Base-by-base conservation (phyloP, 2,797 vertebrate species). In the Decapterus maruadsi region DNA sequence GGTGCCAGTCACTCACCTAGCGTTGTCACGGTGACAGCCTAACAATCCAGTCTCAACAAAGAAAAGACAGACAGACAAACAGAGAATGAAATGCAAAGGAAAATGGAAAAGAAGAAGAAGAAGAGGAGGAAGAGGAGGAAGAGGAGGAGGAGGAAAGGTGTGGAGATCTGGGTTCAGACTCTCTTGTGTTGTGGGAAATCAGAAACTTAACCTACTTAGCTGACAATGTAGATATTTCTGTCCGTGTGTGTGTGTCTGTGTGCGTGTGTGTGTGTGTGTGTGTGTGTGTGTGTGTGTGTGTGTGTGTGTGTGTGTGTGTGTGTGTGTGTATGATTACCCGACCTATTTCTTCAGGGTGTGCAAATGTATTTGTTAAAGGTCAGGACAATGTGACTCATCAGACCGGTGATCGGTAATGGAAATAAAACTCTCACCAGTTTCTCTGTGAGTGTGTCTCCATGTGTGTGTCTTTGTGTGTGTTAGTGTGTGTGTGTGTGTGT, bases 351-450 rank as follows among this genome's bases (percentile, higher is more conserved):
- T 68, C 61, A 69, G 89, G 75, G 90, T 86, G 88, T 88, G 75
- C 54, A 68, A 81, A 86, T 80, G 54, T 82, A 77, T 91, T 88
- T 81, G 80, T 86, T 85, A 87, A 92, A 90, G 89, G 87, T 94
- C 86, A 87, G 83, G 87, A 87, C 80, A 68, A 87, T 83, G 85
- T 92, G 89, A 94, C 87, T 93, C 90, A 94, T 85, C 80, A 72
- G 61, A 82, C 60, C 73, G 74, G 62, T 69, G 85, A 90, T 89
- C 63, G 42, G 90, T 89, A 91, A 93, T 93, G 93, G 91, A 94
- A 94, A 90, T 63, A 76, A 84, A 83, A 80, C 79, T 76, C 75
- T 82, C 82, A 84, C 77, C 55, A 38, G 31, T 74, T 46, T 58
- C 48, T 74, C 13, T 65, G 36, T 58, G 48, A 75, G 59, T 66